Conservation (phyloP, 2,797 vertebrate species). For the Chiloscyllium punctatum region DNA sequence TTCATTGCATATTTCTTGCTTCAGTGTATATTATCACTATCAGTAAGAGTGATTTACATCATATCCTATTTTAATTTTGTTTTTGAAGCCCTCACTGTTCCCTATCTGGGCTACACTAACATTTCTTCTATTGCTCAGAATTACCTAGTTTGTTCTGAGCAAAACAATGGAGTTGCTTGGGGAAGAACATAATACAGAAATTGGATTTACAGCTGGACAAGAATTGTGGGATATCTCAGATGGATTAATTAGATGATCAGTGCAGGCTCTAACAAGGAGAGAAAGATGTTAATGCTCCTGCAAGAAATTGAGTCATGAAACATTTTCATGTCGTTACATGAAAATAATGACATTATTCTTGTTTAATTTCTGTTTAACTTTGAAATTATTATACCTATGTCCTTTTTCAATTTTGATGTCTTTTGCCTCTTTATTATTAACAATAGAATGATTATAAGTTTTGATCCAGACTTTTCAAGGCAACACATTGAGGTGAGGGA, state of each 20-base stretch:
- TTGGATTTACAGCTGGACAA: neutral
- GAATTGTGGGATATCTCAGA: neutral
- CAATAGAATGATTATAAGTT: neutral
- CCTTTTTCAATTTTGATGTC: neutral
- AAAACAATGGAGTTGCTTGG: slow-evolving; percentile 12
- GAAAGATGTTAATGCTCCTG: neutral
- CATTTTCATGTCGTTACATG: neutral
- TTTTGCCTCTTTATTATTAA: neutral
- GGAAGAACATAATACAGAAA: neutral
- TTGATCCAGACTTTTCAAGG: neutral
- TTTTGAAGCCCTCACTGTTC: neutral
- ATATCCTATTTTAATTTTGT: neutral
- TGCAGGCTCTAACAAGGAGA: neutral
- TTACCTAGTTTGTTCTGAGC: neutral
- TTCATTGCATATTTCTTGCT: neutral
- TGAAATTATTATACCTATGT: neutral
- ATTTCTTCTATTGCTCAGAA: too few species aligned
- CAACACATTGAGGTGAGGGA: neutral
- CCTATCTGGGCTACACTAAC: neutral
- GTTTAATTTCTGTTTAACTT: slow-evolving; percentile 29
- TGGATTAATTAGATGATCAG: slow-evolving; percentile 3
- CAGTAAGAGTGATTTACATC: neutral
- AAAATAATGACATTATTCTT: slow-evolving; percentile 13
- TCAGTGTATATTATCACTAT: neutral
- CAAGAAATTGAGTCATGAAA: neutral